Conservation (phyloP, 2,888 invertebrate genomes). For the Tinea pellionella region DNA sequence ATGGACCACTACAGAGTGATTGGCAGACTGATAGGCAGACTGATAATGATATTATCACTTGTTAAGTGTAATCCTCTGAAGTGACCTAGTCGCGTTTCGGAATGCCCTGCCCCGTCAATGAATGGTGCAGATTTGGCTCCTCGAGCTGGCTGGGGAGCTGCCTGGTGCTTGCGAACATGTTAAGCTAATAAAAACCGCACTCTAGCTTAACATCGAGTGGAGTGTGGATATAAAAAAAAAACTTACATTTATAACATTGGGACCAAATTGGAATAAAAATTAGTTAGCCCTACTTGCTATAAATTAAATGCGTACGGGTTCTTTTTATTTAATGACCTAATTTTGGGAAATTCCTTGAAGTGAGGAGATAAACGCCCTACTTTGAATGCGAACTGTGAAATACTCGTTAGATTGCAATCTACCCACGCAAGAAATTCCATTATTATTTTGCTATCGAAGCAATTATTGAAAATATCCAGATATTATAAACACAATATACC, state of each 20-base stretch:
- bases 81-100: too few species aligned
- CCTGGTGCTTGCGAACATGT: too few species aligned
- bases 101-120: too few species aligned
- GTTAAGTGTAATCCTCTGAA: too few species aligned
- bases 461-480: background rate
- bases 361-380: conserved; percentile 1
- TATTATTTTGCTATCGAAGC: background rate
- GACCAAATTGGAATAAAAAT: too few species aligned
- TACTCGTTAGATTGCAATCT: conserved; percentile 4
- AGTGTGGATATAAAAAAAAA: background rate
- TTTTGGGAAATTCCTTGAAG: background rate
- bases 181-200: background rate
- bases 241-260: too few species aligned
- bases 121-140: too few species aligned
- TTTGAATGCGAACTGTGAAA: conserved; percentile 8
- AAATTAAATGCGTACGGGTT: background rate
- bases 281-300: too few species aligned
- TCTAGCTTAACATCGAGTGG: background rate
- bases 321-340: background rate
- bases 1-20: too few species aligned
- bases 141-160: too few species aligned
- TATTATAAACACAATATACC: background rate
- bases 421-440: conserved; percentile 1
- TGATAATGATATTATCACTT: too few species aligned
- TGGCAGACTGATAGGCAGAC: too few species aligned